These are phyloP conservation scores for Eulithis prunata DNA, from an alignment of 2,888 invertebrate genomes.

Conservation along the genomic window DNA sequence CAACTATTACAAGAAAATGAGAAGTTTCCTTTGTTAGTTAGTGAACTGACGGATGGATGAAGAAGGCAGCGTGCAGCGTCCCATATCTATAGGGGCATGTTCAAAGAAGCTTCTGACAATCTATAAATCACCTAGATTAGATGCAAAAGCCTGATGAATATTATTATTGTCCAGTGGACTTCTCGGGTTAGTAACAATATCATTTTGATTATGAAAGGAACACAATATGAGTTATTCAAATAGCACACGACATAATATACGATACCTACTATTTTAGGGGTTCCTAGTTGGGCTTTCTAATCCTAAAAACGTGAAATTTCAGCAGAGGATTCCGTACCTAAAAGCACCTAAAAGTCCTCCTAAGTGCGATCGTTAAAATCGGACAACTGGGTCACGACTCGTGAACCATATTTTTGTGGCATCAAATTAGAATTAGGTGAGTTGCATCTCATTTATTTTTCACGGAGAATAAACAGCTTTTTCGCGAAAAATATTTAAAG, in stretches of 20 bases:
- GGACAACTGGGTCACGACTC: conserved; percentile 41
- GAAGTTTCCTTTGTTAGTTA: not conserved
- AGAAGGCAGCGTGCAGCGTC: too few species aligned
- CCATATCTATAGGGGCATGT: too few species aligned
- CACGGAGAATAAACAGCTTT: conserved; percentile 3
- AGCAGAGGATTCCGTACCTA: conserved; percentile 27
- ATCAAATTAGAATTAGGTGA: conserved; percentile 27
- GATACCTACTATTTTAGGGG: too few species aligned
- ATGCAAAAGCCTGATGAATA: too few species aligned
- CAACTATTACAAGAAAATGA: conserved; percentile 5
- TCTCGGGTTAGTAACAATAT: too few species aligned
- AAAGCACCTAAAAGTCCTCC: conserved; percentile 27
- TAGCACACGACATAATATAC: too few species aligned
- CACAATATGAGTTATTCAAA: too few species aligned
- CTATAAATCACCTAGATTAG: too few species aligned
- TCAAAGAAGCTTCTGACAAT: too few species aligned
- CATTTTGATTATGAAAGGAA: too few species aligned
- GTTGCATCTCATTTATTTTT: conserved; percentile 19
- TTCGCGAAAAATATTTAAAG: too few species aligned
- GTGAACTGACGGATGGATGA: not conserved
- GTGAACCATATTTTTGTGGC: conserved; percentile 35
- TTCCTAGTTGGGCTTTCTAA: not conserved
- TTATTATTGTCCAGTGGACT: too few species aligned
- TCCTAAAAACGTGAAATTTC: conserved; percentile 10
- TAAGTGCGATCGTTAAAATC: conserved; percentile 40